Base-by-base conservation (phyloP, 1,140 invertebrate genomes). In the Drosophila pruinosa region DNA sequence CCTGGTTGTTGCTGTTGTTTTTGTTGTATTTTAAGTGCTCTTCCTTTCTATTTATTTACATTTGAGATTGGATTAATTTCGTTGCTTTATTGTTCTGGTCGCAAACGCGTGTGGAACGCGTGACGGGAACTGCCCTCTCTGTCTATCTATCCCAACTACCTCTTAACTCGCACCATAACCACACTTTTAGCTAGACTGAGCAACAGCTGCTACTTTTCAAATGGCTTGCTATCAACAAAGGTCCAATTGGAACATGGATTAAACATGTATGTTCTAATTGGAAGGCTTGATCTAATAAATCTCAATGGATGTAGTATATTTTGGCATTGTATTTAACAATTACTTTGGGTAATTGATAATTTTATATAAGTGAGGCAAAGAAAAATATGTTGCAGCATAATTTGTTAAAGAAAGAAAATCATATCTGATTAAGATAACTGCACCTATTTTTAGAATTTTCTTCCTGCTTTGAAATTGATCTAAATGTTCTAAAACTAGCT, bases 61-160 rank as follows among this genome's bases (percentile, higher is more conserved):
- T 86, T 85, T 62, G 34, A 43, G 50, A 74, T 77, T 74, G 64
- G 28, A 71, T 83, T 73, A 57, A 47, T 65, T 61, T 50, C 31
- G 41, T 63, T 59, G 31, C 15, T 50, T n/a, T 4, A 64, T 56
- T 64, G 50, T 64, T 45, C 52, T 14, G n/a, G 22, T 36, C 8
- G 6, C 10, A 34, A 39, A 58, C 67, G 80, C 80, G 80, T 83
- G 80, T 65, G 52, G 41, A 48, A 48, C 72, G 80, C 80, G 72
- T 85, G 71, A 43, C 53, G 38, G 43, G 43, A 47, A 26, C 22
- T 19, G 15, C n/a, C 36, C 34, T 4, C 22, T 48, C n/a, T 7
- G 7, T 45, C 5, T 56, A 15, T 5, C 26, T 31, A 58, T 31
- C 17, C 26, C 17, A 31, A 41, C 38, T 56, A 17, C 14, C 47